phyloP scores from a whole-genome alignment of 1,140 invertebrate species.

The Drosophila insularis region DNA sequence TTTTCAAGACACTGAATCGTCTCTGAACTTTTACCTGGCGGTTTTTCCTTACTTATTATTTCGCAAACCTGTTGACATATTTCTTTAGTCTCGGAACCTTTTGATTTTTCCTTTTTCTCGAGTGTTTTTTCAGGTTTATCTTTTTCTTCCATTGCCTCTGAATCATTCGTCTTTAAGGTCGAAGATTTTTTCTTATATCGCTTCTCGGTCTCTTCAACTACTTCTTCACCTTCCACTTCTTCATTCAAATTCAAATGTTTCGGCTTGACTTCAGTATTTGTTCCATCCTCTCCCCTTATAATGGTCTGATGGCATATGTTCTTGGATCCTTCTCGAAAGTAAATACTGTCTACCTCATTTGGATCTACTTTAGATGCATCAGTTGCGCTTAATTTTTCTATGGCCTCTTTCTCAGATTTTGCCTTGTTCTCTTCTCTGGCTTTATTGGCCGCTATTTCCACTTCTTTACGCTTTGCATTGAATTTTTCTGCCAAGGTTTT shows the following conservation, averaged over 20 bases:
- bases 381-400: not conserved
- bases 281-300: conserved; percentile 27
- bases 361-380: not conserved
- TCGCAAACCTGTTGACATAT: not conserved
- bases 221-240: not conserved
- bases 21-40: too few species aligned
- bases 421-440: not conserved
- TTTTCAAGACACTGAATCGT: too few species aligned
- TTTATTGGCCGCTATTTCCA: not conserved
- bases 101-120: not conserved
- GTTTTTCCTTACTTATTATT: too few species aligned
- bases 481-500: conserved; percentile 17
- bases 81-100: not conserved
- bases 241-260: conserved; percentile 36
- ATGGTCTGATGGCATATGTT: conserved; percentile 59
- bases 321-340: not conserved
- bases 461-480: not conserved
- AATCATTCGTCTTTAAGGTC: not conserved
- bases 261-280: conserved; percentile 45
- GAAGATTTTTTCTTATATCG: not conserved
- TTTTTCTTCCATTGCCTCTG: not conserved
- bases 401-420: not conserved
- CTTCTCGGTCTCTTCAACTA: not conserved
- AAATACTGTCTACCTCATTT: not conserved
- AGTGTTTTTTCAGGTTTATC: not conserved